Percentiles rank a stretch among this genome's conserved stretches.
phyloP scores from a whole-genome alignment of 2,888 invertebrate genomes.

The Mimumesa dahlbomi region DNA sequence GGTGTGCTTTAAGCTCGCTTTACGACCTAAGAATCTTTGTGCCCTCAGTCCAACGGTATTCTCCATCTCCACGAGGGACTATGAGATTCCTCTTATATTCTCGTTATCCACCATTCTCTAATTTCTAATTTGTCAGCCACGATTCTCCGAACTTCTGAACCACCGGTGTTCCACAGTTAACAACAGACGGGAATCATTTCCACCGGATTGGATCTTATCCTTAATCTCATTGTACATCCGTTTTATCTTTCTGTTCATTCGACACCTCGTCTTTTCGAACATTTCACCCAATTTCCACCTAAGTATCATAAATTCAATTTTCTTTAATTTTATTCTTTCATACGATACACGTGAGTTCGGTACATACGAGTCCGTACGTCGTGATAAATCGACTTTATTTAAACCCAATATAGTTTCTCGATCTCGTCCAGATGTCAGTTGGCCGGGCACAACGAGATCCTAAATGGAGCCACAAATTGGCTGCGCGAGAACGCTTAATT shows the following conservation, averaged over 20 bases:
- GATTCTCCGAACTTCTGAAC: slow-evolving; percentile 1
- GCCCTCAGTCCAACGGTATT: slow-evolving; percentile 16
- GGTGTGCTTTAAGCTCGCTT: slow-evolving; percentile 32
- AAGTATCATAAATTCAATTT: slow-evolving; percentile 28
- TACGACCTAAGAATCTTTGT: slow-evolving; percentile 34
- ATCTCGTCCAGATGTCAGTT: slow-evolving; percentile 32
- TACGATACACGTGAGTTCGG: slow-evolving; percentile 5
- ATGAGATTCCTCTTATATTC: slow-evolving; percentile 11
- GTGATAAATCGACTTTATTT: slow-evolving; percentile 19
- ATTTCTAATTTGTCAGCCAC: no score
- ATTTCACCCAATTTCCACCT: no score
- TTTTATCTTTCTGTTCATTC: no score
- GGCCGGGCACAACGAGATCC: slow-evolving; percentile 8
- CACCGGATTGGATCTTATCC: no score
- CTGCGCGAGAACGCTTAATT: slow-evolving; percentile 46
- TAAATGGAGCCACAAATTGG: slow-evolving; percentile 51
- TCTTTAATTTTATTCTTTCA: slow-evolving; percentile 24
- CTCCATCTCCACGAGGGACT: slow-evolving; percentile 8
- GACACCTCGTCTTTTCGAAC: no score
- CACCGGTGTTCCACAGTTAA: background rate
- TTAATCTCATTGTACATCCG: no score
- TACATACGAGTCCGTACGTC: slow-evolving; percentile 2
- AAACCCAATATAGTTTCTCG: slow-evolving; percentile 20
- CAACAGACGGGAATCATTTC: no score
- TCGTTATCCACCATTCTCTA: slow-evolving; percentile 11